phyloP scores from a whole-genome alignment of 2,113 vertebrate genomes.

The Passerina amoena region DNA sequence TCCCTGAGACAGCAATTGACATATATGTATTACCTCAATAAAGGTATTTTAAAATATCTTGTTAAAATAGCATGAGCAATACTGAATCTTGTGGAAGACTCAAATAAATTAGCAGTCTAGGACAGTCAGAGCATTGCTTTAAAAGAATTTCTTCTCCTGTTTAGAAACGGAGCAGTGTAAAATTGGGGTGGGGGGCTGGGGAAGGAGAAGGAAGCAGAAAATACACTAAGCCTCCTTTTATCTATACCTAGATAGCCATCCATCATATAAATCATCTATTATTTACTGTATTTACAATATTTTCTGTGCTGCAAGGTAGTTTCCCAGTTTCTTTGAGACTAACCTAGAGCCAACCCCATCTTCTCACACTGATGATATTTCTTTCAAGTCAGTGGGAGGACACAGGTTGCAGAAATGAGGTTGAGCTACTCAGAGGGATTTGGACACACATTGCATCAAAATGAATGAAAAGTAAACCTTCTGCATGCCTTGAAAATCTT shows the following conservation, averaged over 20 bases:
- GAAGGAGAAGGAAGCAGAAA: background rate
- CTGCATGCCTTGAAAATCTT: constrained; percentile 6
- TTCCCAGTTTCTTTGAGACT: constrained; percentile 14
- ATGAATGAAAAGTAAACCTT: constrained; percentile 24
- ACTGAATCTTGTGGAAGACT: background rate
- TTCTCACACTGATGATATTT: background rate
- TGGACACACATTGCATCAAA: constrained; percentile 12
- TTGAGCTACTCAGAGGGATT: constrained; percentile 18
- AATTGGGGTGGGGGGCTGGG: rapidly evolving
- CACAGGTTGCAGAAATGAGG: background rate
- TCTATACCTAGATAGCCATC: background rate
- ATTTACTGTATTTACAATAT: constrained; percentile 38
- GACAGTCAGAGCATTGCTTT: background rate
- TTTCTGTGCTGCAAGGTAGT: background rate
- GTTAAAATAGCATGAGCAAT: background rate
- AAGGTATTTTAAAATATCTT: background rate
- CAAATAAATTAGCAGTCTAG: background rate
- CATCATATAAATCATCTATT: constrained; percentile 14
- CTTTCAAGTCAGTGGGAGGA: constrained; percentile 30
- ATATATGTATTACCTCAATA: background rate
- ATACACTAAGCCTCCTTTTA: background rate
- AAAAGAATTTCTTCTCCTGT: background rate
- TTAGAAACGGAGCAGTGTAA: background rate
- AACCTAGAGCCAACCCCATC: constrained; percentile 8
- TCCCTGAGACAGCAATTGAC: background rate